These are phyloP conservation scores for Rhynchonycteris naso DNA, from an alignment of 2,797 vertebrate genomes.

Conservation along the genomic window DNA sequence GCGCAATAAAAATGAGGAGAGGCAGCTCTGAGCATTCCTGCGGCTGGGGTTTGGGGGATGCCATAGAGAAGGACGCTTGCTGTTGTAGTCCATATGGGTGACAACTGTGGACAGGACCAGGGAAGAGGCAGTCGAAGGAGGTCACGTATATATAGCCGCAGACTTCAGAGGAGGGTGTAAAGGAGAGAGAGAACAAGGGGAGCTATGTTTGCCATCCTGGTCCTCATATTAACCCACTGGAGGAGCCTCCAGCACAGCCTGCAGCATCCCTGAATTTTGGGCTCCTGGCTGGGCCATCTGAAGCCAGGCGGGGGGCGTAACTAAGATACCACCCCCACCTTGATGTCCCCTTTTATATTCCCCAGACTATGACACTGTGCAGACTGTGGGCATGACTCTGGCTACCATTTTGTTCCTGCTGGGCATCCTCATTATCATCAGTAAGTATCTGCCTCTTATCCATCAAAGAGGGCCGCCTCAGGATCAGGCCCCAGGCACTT, in stretches of 20 bases:
- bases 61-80: background rate
- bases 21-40: background rate
- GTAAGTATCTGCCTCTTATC: too few relatives aligned
- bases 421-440: constrained; percentile 81
- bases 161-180: background rate
- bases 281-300: background rate
- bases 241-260: background rate
- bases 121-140: background rate
- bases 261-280: background rate
- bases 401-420: constrained; percentile 82
- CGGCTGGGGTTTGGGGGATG: background rate
- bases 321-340: fast-evolving
- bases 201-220: background rate
- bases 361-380: constrained; percentile 81
- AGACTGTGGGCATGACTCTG: constrained; percentile 79
- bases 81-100: background rate
- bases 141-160: too few relatives aligned
- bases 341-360: background rate
- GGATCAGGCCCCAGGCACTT: background rate
- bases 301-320: background rate
- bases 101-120: background rate
- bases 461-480: background rate
- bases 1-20: background rate
- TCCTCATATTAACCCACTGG: too few relatives aligned
- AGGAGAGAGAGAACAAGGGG: background rate